Evolutionary conservation across 2,888 invertebrate genomes (phyloP), one percentile per base, ranked within the genome.

Genomic region (Callosobruchus maculatus): DNA sequence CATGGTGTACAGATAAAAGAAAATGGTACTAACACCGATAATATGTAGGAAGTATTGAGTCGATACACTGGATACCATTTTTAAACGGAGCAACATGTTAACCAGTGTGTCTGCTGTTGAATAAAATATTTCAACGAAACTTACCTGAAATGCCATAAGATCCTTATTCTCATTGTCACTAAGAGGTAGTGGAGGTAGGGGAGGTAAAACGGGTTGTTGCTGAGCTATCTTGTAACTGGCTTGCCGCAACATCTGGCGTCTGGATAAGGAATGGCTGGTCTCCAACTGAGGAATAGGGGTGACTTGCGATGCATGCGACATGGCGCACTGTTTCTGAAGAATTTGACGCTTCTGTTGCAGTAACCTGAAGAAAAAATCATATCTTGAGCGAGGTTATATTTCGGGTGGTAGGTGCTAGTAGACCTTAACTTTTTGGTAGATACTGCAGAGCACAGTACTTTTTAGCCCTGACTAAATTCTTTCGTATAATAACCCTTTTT

Each of bases 201-300:
- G n/a, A n/a, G 95, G 94, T 80, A 95, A 87, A 71, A 95, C 94
- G 82, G 93, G 94, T 81, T 93, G 94, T 84, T 95, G 94, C 84
- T 95, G 95, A 49, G 95, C 95, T 81, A 96, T 91, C 88, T 96
- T 96, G 86, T 95, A 96, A 81, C 95, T 95, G 80, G 95, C 94
- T 84, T 96, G 96, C 5, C 96, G 89, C 70, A 95, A 89, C 90
- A 96, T 93, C 83, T 94, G 94, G 74, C 94, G 90, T 69, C 93
- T 88, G 71, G 91, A 90, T 72, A 93, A 86, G 5, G 88, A 87
- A 78, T 90, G 90, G 18, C 85, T 83, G 22, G 87, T 86, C 80
- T 89, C 85, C 26, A 89, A 88, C 72, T 76, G 79, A 9, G 86
- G 80, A 18, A 86, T 85, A 22, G 89, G 84, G 76, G 88, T 88